Conservation (phyloP, 1,140 invertebrate species). For the Plectrocnemia conspersa region DNA sequence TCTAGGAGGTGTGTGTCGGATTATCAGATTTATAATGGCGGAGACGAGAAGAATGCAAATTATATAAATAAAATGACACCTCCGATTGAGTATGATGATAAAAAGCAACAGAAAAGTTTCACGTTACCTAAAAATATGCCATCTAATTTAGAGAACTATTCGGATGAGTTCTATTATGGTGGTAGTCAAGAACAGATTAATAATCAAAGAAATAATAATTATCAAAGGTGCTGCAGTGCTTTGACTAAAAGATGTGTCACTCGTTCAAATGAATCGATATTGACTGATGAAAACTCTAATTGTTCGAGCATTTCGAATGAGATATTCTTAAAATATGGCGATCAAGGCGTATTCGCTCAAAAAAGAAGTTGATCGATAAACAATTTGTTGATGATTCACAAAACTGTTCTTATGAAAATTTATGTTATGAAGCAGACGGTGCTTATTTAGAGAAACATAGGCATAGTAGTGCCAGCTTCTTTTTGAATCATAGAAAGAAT, state of each 20-base stretch:
- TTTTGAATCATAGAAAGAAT: conserved; percentile 56
- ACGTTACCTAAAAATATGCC: conserved; percentile 51
- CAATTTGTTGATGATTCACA: conserved; percentile 46
- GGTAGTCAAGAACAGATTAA: conserved; percentile 29
- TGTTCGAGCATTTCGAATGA: conserved; percentile 51
- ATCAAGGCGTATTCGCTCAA: conserved; percentile 49
- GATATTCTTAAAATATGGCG: conserved; percentile 50
- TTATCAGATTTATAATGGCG: conserved; percentile 65
- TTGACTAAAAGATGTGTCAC: conserved; percentile 49
- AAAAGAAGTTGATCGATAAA: conserved; percentile 44
- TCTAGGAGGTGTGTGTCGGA: conserved; percentile 66
- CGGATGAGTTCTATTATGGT: conserved; percentile 25
- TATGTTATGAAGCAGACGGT: conserved; percentile 44
- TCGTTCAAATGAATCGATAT: conserved; percentile 48
- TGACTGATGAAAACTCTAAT: conserved; percentile 49
- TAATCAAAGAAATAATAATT: conserved; percentile 40
- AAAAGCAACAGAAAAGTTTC: conserved; percentile 43
- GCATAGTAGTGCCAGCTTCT: conserved; percentile 62
- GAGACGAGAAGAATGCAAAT: conserved; percentile 41
- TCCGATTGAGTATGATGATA: conserved; percentile 5
- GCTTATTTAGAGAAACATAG: conserved; percentile 50
- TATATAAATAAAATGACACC: conserved; percentile 36
- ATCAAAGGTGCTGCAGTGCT: conserved; percentile 50
- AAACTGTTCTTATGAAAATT: conserved; percentile 49
- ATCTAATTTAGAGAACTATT: conserved; percentile 42